These are phyloP conservation scores for Apis florea DNA, from an alignment of 1,140 invertebrate species.

Conservation along the genomic window DNA sequence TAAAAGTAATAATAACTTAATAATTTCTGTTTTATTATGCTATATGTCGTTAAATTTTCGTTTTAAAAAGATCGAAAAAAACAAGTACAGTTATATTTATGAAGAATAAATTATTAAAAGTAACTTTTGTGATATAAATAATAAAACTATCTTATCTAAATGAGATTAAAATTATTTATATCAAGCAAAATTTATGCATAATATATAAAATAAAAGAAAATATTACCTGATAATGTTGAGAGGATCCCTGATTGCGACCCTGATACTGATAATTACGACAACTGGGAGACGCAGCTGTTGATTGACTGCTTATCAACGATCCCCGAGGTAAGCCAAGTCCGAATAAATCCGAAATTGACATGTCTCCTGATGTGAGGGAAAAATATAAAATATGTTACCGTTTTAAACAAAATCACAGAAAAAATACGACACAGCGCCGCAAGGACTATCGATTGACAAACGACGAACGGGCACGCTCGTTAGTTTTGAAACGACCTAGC, in stretches of 20 bases:
- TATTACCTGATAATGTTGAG: slow-evolving; percentile 66
- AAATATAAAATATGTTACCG: slow-evolving; percentile 14
- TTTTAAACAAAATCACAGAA: slow-evolving; percentile 21
- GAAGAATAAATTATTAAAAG: not conserved
- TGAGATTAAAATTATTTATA: not conserved
- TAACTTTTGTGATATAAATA: not conserved
- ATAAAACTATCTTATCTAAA: slow-evolving; percentile 7
- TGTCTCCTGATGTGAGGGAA: slow-evolving; percentile 64
- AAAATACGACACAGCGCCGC: slow-evolving; percentile 2
- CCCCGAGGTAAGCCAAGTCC: slow-evolving; percentile 80
- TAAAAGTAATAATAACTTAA: not conserved
- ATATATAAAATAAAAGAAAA: slow-evolving; percentile 17
- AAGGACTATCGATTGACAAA: slow-evolving; percentile 35
- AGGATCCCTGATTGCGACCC: slow-evolving; percentile 71
- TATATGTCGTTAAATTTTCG: not conserved
- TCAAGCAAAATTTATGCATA: not conserved
- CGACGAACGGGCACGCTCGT: slow-evolving; percentile 28
- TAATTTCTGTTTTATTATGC: not conserved
- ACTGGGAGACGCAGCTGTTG: slow-evolving; percentile 63
- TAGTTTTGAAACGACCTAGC: slow-evolving; percentile 12
- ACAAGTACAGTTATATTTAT: not conserved
- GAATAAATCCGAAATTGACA: slow-evolving; percentile 81
- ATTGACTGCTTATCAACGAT: slow-evolving; percentile 75
- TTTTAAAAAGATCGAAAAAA: not conserved
- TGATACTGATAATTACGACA: slow-evolving; percentile 68